Conservation (phyloP, 2,888 invertebrate species). For the Drosophila anomelani region DNA sequence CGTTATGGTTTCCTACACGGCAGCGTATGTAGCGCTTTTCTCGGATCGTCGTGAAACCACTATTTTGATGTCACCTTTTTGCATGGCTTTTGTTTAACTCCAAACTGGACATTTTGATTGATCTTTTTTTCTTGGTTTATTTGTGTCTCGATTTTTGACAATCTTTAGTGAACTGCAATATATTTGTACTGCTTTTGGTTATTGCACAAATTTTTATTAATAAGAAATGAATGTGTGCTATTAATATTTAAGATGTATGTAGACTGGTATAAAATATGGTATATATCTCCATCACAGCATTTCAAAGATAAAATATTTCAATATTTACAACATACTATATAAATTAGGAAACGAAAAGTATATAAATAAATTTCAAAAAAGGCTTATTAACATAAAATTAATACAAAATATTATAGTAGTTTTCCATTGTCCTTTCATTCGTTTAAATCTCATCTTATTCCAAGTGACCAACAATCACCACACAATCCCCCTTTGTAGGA, state of each 20-base stretch:
- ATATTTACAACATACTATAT: too few relatives aligned
- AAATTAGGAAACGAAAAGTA: too few relatives aligned
- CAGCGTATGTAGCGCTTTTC: slow-evolving; percentile 17
- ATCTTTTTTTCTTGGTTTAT: slow-evolving; percentile 31
- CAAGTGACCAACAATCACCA: neutral
- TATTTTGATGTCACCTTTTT: slow-evolving; percentile 58
- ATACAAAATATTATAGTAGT: neutral
- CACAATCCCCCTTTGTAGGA: too few relatives aligned
- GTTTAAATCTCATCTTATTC: neutral
- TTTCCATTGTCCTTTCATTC: neutral
- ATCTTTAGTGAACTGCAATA: slow-evolving; percentile 31
- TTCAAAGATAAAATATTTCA: too few relatives aligned
- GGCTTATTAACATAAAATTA: neutral
- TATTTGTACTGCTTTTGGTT: slow-evolving; percentile 17
- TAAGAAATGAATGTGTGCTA: neutral
- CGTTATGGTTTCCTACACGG: slow-evolving; percentile 70
- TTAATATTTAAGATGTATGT: neutral
- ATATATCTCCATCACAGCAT: too few relatives aligned
- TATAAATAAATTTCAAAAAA: neutral
- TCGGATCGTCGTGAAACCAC: slow-evolving; percentile 43
- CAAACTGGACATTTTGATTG: slow-evolving; percentile 52
- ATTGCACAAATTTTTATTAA: slow-evolving; percentile 52
- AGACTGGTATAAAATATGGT: too few relatives aligned
- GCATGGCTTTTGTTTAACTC: slow-evolving; percentile 62
- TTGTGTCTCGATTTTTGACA: slow-evolving; percentile 5